A percentile compares a stretch with the other conserved stretches of the same genome.
These are phyloP conservation scores for Sinonovacula constricta DNA, from an alignment of 1,140 invertebrate genomes.

Conservation along the genomic window DNA sequence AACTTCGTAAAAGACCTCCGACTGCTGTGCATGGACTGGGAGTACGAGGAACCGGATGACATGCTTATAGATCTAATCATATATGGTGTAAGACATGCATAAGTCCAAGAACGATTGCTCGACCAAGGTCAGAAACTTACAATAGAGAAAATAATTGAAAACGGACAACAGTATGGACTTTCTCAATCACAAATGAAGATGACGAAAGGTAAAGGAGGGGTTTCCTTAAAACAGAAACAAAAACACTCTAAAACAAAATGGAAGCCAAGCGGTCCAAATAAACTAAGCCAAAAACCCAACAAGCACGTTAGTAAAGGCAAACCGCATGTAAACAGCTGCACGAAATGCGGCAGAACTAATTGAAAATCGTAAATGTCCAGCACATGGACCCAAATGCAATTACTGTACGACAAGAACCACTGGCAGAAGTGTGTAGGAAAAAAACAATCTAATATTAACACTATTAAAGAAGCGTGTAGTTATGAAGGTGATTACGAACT, in stretches of 20 bases:
- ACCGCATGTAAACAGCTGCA: background rate
- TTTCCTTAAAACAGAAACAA: background rate
- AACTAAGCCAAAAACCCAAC: too few species aligned
- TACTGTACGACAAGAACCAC: conserved; percentile 41
- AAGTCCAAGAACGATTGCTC: conserved; percentile 23
- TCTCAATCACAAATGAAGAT: conserved; percentile 20
- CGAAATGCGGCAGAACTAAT: conserved; percentile 9
- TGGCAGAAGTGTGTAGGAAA: conserved; percentile 44
- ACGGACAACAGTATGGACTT: conserved; percentile 8
- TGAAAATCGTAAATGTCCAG: conserved; percentile 29
- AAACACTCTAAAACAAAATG: background rate
- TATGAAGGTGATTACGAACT: background rate
- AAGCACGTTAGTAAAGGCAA: too few species aligned
- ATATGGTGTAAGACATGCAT: conserved; percentile 11
- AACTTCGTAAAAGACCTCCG: conserved; percentile 13
- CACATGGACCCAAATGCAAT: conserved; percentile 30
- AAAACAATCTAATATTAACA: too few species aligned
- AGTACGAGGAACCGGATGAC: conserved; percentile 8
- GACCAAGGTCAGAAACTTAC: conserved; percentile 1
- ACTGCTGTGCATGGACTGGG: conserved; percentile 12
- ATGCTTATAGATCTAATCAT: conserved; percentile 31
- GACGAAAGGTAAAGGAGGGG: background rate
- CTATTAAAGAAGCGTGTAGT: too few species aligned
- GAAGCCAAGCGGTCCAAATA: too few species aligned
- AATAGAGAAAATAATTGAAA: conserved; percentile 7